Conservation (phyloP, 2,888 invertebrate species). For the Spialia ferax region DNA sequence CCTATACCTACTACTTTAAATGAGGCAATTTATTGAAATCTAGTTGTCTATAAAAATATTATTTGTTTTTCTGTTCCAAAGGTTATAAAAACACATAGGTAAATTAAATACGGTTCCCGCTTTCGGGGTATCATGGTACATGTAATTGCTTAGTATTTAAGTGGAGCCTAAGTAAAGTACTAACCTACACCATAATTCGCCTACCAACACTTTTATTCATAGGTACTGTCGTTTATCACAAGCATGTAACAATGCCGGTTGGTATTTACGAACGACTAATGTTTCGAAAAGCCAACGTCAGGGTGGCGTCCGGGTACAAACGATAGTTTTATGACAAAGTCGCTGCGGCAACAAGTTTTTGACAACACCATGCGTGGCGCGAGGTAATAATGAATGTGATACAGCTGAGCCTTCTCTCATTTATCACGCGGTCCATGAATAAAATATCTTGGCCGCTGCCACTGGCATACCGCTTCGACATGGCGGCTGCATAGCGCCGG, state of each 20-base stretch:
- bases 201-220: slow-evolving; percentile 10
- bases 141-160: neutral
- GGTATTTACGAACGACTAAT: slow-evolving; percentile 69
- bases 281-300: slow-evolving; percentile 69
- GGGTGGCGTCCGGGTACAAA: slow-evolving; percentile 66
- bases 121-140: no score
- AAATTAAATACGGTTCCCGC: no score
- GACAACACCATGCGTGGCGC: slow-evolving; percentile 71
- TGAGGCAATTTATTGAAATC: no score
- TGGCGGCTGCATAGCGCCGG: slow-evolving; percentile 9
- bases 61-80: no score
- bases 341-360: slow-evolving; percentile 62
- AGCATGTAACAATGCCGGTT: slow-evolving; percentile 68
- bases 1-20: no score
- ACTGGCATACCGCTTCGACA: slow-evolving; percentile 68
- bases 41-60: no score
- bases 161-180: neutral
- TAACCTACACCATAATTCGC: slow-evolving; percentile 20
- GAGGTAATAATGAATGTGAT: slow-evolving; percentile 83
- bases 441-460: slow-evolving; percentile 79
- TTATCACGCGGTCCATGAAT: slow-evolving; percentile 74
- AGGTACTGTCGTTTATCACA: slow-evolving; percentile 31
- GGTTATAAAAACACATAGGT: no score
- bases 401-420: slow-evolving; percentile 75
- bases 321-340: slow-evolving; percentile 64